A percentile compares a stretch with the other conserved stretches of the same genome.
These are phyloP conservation scores for Sipha maydis DNA, from an alignment of 2,888 invertebrate species.

Conservation along the genomic window DNA sequence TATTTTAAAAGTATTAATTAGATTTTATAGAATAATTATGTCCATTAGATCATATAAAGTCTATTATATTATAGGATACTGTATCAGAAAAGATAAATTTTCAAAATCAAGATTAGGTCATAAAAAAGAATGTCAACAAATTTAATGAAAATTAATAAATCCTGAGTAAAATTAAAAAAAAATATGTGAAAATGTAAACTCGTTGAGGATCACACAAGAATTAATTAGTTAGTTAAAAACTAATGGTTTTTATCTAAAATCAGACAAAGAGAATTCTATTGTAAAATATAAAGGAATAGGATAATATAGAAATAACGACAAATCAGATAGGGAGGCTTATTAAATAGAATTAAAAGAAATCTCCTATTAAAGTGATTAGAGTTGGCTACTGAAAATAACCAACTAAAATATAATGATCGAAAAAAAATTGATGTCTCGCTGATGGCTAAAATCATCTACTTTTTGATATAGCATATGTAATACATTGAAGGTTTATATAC, in stretches of 20 bases:
- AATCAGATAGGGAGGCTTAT: constrained; percentile 8
- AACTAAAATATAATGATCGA: no score
- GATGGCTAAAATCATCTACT: no score
- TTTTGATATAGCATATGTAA: no score
- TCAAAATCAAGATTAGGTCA: background rate
- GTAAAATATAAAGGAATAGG: background rate
- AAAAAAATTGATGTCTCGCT: no score
- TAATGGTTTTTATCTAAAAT: background rate
- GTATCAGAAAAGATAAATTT: background rate
- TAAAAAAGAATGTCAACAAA: background rate
- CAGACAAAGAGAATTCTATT: background rate
- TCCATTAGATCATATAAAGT: no score
- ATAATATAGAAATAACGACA: background rate
- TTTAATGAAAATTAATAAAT: background rate
- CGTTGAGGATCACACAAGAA: background rate
- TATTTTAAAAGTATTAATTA: no score
- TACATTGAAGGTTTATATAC: no score
- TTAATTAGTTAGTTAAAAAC: background rate
- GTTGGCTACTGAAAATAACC: no score
- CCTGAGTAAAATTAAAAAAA: background rate
- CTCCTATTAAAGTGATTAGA: background rate
- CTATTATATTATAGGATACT: background rate
- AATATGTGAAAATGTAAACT: background rate
- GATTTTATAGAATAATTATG: no score
- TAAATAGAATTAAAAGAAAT: background rate